Percentiles rank a stretch among this genome's conserved stretches.
Conservation (phyloP, 2,888 invertebrate genomes). For the Macrophya alboannulata region DNA sequence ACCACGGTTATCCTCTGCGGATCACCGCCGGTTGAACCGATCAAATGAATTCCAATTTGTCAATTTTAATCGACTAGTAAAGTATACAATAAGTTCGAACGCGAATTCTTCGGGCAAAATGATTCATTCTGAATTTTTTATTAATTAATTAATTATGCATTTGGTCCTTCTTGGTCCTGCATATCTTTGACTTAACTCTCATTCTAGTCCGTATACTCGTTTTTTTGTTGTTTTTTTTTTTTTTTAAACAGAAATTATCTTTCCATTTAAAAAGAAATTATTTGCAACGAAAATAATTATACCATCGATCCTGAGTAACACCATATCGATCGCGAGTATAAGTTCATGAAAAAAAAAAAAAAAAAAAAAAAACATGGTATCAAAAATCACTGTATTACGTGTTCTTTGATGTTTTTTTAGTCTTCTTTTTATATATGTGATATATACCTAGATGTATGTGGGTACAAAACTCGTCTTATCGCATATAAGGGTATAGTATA, state of each 20-base stretch:
- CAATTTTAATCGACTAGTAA: slow-evolving; percentile 1
- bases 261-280: not conserved
- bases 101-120: not conserved
- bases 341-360: not conserved
- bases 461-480: not conserved
- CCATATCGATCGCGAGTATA: not conserved
- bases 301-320: not conserved
- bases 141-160: not conserved
- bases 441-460: not conserved
- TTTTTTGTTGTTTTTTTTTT: not conserved
- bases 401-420: not conserved
- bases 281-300: not conserved
- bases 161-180: not conserved
- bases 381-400: not conserved
- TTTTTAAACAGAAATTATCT: not conserved
- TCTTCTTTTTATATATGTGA: not conserved
- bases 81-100: not conserved
- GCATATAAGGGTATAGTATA: not conserved
- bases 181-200: not conserved
- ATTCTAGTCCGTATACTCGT: not conserved
- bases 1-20: slow-evolving; percentile 89
- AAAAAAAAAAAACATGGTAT: not conserved
- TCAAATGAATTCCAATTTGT: slow-evolving; percentile 61
- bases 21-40: slow-evolving; percentile 81
- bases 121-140: not conserved